These are phyloP conservation scores for Eremobia ochroleuca DNA, from an alignment of 2,888 invertebrate species.

Conservation along the genomic window DNA sequence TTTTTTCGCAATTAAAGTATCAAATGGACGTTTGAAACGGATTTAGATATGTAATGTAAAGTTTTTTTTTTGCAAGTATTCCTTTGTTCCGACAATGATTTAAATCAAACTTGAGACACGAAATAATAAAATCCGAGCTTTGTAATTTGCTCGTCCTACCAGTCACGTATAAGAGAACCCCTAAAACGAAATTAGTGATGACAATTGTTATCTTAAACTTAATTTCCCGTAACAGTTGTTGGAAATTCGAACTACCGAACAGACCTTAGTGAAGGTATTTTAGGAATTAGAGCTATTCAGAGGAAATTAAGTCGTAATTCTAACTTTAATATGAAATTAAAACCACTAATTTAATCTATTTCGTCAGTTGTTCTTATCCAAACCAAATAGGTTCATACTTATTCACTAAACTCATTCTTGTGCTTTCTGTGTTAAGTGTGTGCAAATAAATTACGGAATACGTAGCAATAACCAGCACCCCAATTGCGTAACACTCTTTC, in stretches of 20 bases:
- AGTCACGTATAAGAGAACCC: constrained; percentile 43
- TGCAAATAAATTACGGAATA: constrained; percentile 3
- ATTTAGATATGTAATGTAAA: constrained; percentile 3
- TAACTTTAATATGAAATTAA: constrained; percentile 21
- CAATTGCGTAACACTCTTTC: background rate
- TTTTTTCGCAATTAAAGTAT: constrained; percentile 27
- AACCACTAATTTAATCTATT: constrained; percentile 11
- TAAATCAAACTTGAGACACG: background rate
- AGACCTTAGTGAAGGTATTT: constrained; percentile 27
- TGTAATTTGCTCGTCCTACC: constrained; percentile 26
- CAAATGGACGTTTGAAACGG: constrained; percentile 10
- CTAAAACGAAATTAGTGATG: constrained; percentile 49
- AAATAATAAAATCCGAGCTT: constrained; percentile 18
- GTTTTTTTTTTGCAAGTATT: constrained; percentile 15
- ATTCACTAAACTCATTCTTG: background rate
- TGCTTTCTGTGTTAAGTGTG: background rate
- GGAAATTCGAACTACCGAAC: constrained; percentile 21
- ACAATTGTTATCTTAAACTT: constrained; percentile 59
- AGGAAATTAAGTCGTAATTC: constrained; percentile 21
- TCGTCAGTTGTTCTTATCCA: background rate
- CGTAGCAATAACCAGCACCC: constrained; percentile 2
- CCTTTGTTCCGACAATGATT: constrained; percentile 10
- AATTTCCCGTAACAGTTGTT: constrained; percentile 47
- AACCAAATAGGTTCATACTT: background rate
- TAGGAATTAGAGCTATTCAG: constrained; percentile 26